Base-by-base conservation (phyloP, 2,888 invertebrate genomes). In the Callinectes sapidus region DNA sequence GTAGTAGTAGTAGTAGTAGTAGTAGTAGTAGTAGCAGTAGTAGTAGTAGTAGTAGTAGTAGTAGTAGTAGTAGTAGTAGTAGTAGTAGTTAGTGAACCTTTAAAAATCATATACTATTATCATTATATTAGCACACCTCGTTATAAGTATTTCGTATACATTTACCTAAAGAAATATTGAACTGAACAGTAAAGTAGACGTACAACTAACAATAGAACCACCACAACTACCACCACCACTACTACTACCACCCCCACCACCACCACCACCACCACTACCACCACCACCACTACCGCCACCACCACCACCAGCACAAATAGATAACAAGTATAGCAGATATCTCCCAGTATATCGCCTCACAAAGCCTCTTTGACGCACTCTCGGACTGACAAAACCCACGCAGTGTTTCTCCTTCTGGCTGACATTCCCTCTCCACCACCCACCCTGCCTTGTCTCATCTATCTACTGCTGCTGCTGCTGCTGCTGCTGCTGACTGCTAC, bases 31-130 rank as follows among this genome's bases (percentile, higher is more conserved):
- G 71, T 71, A n/a, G 71, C 23, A 71, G 71, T 71, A 71, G 71
- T 71, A 71, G 71, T 71, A 71, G 71, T 71, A 71, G n/a, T 71
- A 71, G n/a, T 71, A 71, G 71, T 71, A 71, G 71, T 71, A 71
- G 71, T 71, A 71, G n/a, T 23, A 71, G 71, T 71, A 71, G 71
- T 71, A 28, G 71, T 48, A 8, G 48, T 48, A 8, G 48, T 48
- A 48, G 48, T 48, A 48, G 8, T 48, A 48, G 48, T 48, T 48
- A 10, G 10, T 0, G 48, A 48, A 8, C 3, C 48, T 48, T 48
- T 10, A 2, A 48, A 48, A 48, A 48, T 48, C 8, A 48, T 48
- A 0, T 48, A 48, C 10, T 48, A 48, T 48, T 48, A 10, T 48
- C 10, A 48, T 48, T 48, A 48, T 48, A 48, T 48, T 48, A 48